Evolutionary conservation across 2,797 vertebrate species (phyloP).

Genomic region (Sebastes cheni): DNA sequence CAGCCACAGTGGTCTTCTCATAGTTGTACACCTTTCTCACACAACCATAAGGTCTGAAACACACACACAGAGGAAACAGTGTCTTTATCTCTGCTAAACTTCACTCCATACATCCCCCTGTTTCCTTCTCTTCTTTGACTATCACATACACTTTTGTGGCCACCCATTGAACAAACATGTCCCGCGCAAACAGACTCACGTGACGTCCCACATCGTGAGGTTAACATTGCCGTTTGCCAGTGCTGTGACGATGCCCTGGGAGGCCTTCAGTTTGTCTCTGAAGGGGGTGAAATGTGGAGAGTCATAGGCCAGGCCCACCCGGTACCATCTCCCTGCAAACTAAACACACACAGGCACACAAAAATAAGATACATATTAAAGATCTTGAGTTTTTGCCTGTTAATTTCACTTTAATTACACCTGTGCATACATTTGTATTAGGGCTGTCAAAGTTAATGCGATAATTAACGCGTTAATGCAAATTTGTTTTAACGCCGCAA

Average conservation of each 20-base stretch:
- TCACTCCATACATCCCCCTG: neutral
- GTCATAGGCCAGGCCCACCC: conserved; percentile 83
- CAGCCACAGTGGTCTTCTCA: conserved; percentile 73
- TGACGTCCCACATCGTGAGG: conserved; percentile 82
- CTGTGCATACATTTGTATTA: neutral
- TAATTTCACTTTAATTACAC: neutral
- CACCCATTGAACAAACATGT: neutral
- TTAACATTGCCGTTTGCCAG: conserved; percentile 74
- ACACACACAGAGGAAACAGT: conserved; percentile 30
- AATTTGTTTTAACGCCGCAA: too few species aligned
- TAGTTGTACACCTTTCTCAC: conserved; percentile 70
- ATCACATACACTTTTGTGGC: neutral
- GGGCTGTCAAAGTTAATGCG: too few species aligned
- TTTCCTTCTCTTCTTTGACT: neutral
- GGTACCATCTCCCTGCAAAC: conserved; percentile 85
- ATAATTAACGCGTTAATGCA: neutral
- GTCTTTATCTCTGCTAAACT: neutral
- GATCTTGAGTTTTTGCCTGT: too few species aligned
- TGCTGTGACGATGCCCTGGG: conserved; percentile 68
- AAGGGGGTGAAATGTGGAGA: conserved; percentile 67
- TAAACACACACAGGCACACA: conserved; percentile 38
- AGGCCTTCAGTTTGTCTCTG: conserved; percentile 71
- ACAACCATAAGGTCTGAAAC: conserved; percentile 69
- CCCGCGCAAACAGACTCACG: conserved; percentile 59
- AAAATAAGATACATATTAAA: neutral